Evolutionary conservation across 2,113 vertebrate species (phyloP).

Genomic region (Ptychochromis oligacanthus): DNA sequence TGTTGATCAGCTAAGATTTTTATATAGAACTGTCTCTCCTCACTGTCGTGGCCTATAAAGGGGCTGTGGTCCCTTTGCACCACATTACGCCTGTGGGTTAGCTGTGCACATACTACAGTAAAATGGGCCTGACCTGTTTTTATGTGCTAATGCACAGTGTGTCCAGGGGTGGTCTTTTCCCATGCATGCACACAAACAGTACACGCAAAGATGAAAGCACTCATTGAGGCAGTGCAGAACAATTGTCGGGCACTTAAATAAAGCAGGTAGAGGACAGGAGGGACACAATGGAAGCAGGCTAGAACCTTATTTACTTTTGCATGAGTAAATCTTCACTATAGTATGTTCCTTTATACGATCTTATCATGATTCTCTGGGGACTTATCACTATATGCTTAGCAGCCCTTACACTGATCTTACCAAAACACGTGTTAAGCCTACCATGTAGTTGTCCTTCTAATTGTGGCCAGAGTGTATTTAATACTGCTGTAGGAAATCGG

Average conservation of each 20-base stretch:
- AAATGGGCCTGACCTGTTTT: conserved; percentile 62
- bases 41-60: conserved; percentile 29
- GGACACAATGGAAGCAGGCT: conserved; percentile 57
- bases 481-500: too few species aligned
- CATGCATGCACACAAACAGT: conserved; percentile 34
- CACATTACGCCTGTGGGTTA: conserved; percentile 21
- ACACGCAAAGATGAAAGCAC: conserved; percentile 38
- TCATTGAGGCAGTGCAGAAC: conserved; percentile 34
- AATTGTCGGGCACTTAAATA: conserved; percentile 34
- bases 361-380: not conserved
- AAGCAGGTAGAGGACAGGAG: conserved; percentile 53
- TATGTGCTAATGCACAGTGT: conserved; percentile 32
- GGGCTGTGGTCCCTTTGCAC: conserved; percentile 50
- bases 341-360: not conserved
- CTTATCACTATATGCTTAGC: not conserved
- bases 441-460: not conserved
- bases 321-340: conserved; percentile 16
- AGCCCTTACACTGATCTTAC: not conserved
- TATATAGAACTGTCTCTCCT: conserved; percentile 33
- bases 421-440: not conserved
- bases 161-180: conserved; percentile 47
- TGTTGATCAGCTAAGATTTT: conserved; percentile 9
- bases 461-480: not conserved
- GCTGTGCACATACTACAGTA: conserved; percentile 14
- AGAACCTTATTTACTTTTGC: conserved; percentile 43